These are phyloP conservation scores for Epizoanthus illoricatus DNA, from an alignment of 92 coral and sea anemone genomes.

Conservation along the genomic window DNA sequence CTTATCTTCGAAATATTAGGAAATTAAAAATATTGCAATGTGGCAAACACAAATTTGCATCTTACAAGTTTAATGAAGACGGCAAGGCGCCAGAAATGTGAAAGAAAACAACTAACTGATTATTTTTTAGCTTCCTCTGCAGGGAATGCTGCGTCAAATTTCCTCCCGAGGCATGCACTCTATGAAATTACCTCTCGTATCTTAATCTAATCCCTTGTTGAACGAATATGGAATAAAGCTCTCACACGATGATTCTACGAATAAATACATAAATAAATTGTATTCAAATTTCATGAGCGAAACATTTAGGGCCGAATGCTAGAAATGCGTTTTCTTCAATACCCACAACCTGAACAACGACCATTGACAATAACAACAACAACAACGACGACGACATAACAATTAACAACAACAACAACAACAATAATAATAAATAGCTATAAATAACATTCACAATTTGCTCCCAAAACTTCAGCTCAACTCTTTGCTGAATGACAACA, in stretches of 20 bases:
- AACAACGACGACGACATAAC: too few relatives aligned
- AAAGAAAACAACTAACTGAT: constrained; percentile 4
- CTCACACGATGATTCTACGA: not conserved
- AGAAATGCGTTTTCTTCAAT: not conserved
- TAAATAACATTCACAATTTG: too few relatives aligned
- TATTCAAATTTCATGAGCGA: constrained; percentile 21
- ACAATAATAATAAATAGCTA: too few relatives aligned
- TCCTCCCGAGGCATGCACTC: not conserved
- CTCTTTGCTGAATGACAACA: too few relatives aligned
- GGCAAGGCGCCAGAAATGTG: constrained; percentile 12
- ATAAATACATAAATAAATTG: constrained; percentile 19
- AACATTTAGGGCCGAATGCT: not conserved
- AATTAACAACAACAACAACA: too few relatives aligned
- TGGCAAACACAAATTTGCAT: constrained; percentile 31
- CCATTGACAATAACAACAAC: too few relatives aligned
- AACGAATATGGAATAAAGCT: constrained; percentile 1
- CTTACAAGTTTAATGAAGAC: constrained; percentile 27
- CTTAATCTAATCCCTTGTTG: not conserved
- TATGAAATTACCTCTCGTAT: not conserved
- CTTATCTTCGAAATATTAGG: constrained; percentile 13
- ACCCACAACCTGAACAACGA: too few relatives aligned
- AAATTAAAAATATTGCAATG: constrained; percentile 34
- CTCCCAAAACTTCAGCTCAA: too few relatives aligned
- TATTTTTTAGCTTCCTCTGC: not conserved
- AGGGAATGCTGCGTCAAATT: not conserved